Evolutionary conservation across 2,113 vertebrate genomes (phyloP).

Genomic region (Myrmecobius fasciatus): DNA sequence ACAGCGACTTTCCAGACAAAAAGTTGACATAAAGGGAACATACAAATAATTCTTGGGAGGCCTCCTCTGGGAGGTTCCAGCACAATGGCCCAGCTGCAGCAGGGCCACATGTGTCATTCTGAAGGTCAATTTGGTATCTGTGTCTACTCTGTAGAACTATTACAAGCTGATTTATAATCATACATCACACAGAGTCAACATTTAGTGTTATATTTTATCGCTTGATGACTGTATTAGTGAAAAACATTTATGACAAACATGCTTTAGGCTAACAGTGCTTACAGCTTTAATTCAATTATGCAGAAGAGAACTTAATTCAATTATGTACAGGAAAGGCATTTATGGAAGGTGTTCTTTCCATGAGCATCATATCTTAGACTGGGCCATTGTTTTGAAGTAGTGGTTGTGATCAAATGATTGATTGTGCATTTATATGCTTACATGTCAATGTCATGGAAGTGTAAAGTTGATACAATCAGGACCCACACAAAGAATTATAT

Average conservation of each 20-base stretch:
- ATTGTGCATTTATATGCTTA: slow-evolving; percentile 25
- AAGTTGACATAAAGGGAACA: slow-evolving; percentile 77
- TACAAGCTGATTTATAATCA: slow-evolving; percentile 52
- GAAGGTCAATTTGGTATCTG: slow-evolving; percentile 80
- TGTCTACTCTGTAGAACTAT: slow-evolving; percentile 27
- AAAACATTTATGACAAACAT: slow-evolving; percentile 53
- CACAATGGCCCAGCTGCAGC: slow-evolving; percentile 86
- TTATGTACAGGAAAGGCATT: neutral
- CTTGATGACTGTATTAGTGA: slow-evolving; percentile 55
- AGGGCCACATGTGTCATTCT: slow-evolving; percentile 82
- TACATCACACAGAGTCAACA: neutral
- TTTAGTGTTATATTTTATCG: slow-evolving; percentile 40
- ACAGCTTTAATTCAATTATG: slow-evolving; percentile 24
- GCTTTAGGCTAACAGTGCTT: slow-evolving; percentile 32
- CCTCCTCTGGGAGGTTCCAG: slow-evolving; percentile 71
- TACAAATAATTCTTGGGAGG: slow-evolving; percentile 83
- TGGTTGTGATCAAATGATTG: slow-evolving; percentile 35
- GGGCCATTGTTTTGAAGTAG: slow-evolving; percentile 37
- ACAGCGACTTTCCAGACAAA: slow-evolving; percentile 83
- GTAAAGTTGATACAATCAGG: slow-evolving; percentile 37
- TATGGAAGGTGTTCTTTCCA: neutral
- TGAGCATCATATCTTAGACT: slow-evolving; percentile 29
- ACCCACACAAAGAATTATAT: slow-evolving; percentile 23
- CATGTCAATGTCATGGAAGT: slow-evolving; percentile 59
- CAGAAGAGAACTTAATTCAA: neutral